Evolutionary conservation across 2,888 invertebrate genomes (phyloP).

Genomic region (Harpalus rufipes): DNA sequence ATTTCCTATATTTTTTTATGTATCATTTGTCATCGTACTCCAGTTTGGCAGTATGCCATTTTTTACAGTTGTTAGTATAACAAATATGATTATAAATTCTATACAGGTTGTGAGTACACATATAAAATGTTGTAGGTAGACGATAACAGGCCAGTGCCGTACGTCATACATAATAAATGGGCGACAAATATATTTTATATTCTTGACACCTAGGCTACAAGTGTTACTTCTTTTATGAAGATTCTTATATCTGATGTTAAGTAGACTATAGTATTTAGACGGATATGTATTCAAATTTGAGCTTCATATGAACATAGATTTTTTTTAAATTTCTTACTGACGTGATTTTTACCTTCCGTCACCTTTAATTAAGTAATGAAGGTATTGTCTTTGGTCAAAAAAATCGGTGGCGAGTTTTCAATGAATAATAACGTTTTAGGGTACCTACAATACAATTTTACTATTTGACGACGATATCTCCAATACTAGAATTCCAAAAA

Average conservation of each 20-base stretch:
- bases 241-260: background rate
- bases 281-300: background rate
- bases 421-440: too few species aligned
- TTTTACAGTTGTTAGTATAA: constrained; percentile 24
- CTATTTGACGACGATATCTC: too few species aligned
- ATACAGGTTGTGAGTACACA: constrained; percentile 33
- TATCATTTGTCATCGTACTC: background rate
- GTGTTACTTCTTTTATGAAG: constrained; percentile 13
- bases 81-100: constrained; percentile 35
- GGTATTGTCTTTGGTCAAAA: too few species aligned
- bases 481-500: too few species aligned
- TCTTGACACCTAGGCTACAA: constrained; percentile 10
- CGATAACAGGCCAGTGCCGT: constrained; percentile 31
- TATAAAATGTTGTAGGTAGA: constrained; percentile 39
- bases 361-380: too few species aligned
- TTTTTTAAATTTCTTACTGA: too few species aligned
- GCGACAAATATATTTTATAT: constrained; percentile 22
- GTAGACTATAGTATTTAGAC: background rate
- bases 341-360: too few species aligned
- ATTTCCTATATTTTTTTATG: too few species aligned
- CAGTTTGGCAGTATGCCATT: constrained; percentile 22
- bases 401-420: too few species aligned
- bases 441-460: too few species aligned
- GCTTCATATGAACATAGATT: too few species aligned
- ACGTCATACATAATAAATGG: constrained; percentile 49